Evolutionary conservation across 2,113 vertebrate species (phyloP), one percentile per base, ranked within the genome.

Genomic region (Hipposideros armiger): DNA sequence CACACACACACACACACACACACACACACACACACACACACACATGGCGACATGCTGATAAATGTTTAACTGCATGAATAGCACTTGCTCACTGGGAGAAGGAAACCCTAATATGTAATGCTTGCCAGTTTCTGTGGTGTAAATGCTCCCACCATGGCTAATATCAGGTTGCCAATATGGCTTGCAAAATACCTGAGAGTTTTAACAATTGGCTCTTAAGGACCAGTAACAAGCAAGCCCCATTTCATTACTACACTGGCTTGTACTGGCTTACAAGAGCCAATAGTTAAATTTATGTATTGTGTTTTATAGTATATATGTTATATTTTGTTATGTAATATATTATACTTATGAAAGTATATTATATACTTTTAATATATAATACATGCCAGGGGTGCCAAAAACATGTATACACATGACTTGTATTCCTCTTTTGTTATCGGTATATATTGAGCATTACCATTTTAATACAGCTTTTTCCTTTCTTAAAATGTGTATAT

Each of bases 321-420:
- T 5, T 64, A 86, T 45, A 72, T 67, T 45, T 90, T 76, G 42
- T 26, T 87, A 77, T 42, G 67, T 73, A 73, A 86, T 62, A 74
- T 58, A 90, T 92, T 76, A 84, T 60, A 45, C 73, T 89, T 70
- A 58, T 66, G 67, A 60, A 83, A 84, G 7, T 26, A 69, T 90
- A 64, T 26, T 67, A 52, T 69, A 32, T 45, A 69, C 82, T 87
- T 50, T 50, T 50, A 50, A 50, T 50, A 50, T 50, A 50, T 50
- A 50, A 50, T 50, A 50, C 13, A 50, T 50, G 13, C 47, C 47
- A 50, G 47, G 47, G 47, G 13, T 50, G 47, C 47, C 47, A 50
- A 50, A 50, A 47, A 50, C 10, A 50, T 50, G 1, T 50, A 50
- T 50, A 50, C 47, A 50, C 47, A 11, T 50, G 47, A 50, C 47